Percentiles rank a stretch among this genome's conserved stretches.
These are phyloP conservation scores for Tachysurus fulvidraco DNA, from an alignment of 2,113 vertebrate species.

Conservation along the genomic window DNA sequence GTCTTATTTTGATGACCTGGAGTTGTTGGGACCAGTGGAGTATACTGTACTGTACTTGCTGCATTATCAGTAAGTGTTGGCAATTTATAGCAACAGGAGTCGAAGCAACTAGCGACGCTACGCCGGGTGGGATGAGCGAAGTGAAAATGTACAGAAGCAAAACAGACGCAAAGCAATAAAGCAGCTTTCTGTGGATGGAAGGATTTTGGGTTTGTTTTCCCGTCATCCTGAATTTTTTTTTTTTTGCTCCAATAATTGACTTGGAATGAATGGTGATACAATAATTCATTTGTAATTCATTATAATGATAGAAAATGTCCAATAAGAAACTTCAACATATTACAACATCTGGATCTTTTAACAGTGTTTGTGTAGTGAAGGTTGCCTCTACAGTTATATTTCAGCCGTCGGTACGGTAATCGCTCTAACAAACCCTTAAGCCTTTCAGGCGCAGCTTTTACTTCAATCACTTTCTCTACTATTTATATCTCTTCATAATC, in stretches of 20 bases:
- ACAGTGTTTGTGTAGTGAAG: too few relatives aligned
- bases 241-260: too few relatives aligned
- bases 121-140: background rate
- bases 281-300: too few relatives aligned
- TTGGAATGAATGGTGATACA: too few relatives aligned
- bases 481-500: conserved; percentile 54
- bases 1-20: too few relatives aligned
- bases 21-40: too few relatives aligned
- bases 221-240: background rate
- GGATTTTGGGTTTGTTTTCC: background rate
- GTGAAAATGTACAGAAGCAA: background rate
- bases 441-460: conserved; percentile 55
- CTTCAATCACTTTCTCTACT: conserved; percentile 60
- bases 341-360: background rate
- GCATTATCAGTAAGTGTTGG: background rate
- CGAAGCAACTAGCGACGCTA: background rate
- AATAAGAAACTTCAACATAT: background rate
- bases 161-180: background rate
- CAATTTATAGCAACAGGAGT: background rate
- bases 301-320: background rate
- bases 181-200: background rate
- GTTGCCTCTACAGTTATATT: conserved; percentile 23
- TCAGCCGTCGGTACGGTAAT: conserved; percentile 16
- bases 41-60: too few relatives aligned
- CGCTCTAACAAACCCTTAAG: conserved; percentile 61